These are phyloP conservation scores for Adelphocoris suturalis DNA, from an alignment of 2,888 invertebrate species.

Conservation along the genomic window DNA sequence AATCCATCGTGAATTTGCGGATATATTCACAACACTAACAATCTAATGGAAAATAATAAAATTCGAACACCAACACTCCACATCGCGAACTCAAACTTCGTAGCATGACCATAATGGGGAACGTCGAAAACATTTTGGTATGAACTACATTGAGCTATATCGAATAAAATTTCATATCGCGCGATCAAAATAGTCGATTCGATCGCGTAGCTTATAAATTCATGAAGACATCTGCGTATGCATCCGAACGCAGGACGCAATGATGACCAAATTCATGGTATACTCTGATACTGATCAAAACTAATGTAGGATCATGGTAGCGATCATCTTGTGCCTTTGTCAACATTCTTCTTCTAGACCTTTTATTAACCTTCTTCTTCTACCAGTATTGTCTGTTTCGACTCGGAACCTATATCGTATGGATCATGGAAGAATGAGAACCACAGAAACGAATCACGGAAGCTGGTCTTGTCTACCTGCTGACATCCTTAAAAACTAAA, in stretches of 20 bases:
- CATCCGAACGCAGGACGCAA: neutral
- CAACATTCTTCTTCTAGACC: constrained; percentile 33
- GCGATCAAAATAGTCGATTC: neutral
- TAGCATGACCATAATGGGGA: neutral
- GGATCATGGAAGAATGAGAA: too few relatives aligned
- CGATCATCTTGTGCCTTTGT: neutral
- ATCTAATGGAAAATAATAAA: neutral
- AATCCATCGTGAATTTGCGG: constrained; percentile 70
- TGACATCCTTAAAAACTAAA: too few relatives aligned
- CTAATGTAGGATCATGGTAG: constrained; percentile 1
- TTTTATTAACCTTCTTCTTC: neutral
- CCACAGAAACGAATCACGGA: too few relatives aligned
- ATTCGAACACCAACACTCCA: neutral
- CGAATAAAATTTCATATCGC: neutral
- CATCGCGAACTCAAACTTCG: neutral
- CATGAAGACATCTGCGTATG: neutral
- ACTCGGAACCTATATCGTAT: too few relatives aligned
- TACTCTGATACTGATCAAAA: neutral
- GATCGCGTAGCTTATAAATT: neutral
- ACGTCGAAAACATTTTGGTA: neutral
- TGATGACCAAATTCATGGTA: neutral
- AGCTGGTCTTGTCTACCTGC: too few relatives aligned
- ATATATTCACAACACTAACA: neutral
- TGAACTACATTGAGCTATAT: neutral
- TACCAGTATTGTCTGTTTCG: neutral